These are phyloP conservation scores for Tetrao urogallus DNA, from an alignment of 2,113 vertebrate species.

Conservation along the genomic window DNA sequence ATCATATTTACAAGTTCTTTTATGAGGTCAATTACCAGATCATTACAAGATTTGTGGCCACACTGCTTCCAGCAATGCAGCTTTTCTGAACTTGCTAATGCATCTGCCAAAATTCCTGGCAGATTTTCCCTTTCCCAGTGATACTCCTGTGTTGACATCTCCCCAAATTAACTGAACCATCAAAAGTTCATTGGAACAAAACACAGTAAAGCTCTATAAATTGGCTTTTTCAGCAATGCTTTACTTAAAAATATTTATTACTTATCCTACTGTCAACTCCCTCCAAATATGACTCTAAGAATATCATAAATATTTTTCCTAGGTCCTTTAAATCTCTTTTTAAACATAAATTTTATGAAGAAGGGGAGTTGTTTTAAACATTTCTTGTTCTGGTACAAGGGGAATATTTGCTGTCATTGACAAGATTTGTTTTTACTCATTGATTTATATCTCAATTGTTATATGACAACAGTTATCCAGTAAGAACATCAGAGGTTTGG, in stretches of 20 bases:
- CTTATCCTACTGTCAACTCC: background rate
- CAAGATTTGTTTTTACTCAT: background rate
- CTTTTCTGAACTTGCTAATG: background rate
- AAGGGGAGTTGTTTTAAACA: background rate
- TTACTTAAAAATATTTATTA: background rate
- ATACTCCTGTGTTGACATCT: background rate
- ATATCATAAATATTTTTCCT: background rate
- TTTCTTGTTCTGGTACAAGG: background rate
- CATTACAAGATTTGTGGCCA: background rate
- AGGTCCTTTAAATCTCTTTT: background rate
- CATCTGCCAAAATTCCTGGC: background rate
- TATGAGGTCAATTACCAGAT: background rate
- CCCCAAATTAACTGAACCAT: background rate
- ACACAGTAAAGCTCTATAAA: background rate
- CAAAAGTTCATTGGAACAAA: background rate
- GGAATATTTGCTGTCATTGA: background rate
- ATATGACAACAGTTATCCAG: background rate
- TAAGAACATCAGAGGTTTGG: background rate
- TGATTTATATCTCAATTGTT: background rate
- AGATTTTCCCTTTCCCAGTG: background rate
- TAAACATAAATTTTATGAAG: background rate
- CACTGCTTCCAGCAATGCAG: background rate
- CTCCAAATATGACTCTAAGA: background rate
- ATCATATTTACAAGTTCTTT: background rate
- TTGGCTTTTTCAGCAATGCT: background rate